These are phyloP conservation scores for Iphiclides podalirius DNA, from an alignment of 2,888 invertebrate species.

Conservation along the genomic window DNA sequence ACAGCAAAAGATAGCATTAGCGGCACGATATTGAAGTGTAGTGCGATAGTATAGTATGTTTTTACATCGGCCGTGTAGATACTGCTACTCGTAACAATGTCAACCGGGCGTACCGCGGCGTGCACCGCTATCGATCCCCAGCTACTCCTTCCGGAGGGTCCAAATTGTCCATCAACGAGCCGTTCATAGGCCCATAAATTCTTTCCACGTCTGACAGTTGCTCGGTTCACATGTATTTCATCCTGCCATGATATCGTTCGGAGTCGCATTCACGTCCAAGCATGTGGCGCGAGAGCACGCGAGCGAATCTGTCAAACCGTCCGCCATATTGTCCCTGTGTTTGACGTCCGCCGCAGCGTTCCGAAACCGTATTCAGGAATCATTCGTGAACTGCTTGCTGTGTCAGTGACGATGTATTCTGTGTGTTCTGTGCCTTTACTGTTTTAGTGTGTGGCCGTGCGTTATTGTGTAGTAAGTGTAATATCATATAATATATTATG, in stretches of 20 bases:
- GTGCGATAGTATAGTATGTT: too few species aligned
- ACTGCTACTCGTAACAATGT: conserved; percentile 35
- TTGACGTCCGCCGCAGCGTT: conserved; percentile 41
- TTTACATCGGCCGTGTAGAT: conserved; percentile 6
- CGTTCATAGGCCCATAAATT: conserved; percentile 62
- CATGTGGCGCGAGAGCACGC: conserved; percentile 63
- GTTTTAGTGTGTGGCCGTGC: conserved; percentile 38
- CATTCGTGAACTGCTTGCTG: conserved; percentile 1
- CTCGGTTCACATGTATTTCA: conserved; percentile 58
- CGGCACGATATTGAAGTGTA: too few species aligned
- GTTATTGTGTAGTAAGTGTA: conserved; percentile 42
- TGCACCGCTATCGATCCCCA: conserved; percentile 42
- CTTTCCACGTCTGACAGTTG: conserved; percentile 73
- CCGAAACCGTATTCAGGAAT: conserved; percentile 24
- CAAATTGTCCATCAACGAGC: conserved; percentile 38
- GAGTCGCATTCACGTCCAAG: conserved; percentile 53
- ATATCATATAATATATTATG: too few species aligned
- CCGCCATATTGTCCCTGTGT: conserved; percentile 45
- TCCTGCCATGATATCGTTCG: conserved; percentile 43
- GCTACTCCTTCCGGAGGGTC: conserved; percentile 62
- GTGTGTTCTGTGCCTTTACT: conserved; percentile 36
- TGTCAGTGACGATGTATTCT: conserved; percentile 34
- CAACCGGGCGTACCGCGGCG: conserved; percentile 36
- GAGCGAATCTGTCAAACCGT: conserved; percentile 33
- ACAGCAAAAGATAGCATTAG: too few species aligned